Conservation (phyloP, 2,797 vertebrate species). For the Melopsittacus undulatus region DNA sequence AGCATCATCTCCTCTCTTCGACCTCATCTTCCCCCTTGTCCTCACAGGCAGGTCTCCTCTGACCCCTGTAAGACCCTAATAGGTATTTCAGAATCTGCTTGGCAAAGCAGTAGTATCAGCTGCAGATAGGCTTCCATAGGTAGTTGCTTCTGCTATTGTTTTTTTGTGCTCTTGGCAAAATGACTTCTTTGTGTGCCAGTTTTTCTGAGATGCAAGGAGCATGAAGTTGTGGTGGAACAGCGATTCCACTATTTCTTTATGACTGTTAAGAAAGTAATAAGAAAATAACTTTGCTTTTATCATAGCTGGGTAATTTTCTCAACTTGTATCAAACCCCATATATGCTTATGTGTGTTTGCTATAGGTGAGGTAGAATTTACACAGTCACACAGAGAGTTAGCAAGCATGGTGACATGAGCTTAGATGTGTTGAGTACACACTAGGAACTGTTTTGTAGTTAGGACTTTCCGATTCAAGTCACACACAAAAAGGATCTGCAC, state of each 20-base stretch:
- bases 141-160: neutral
- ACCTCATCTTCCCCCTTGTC: too few species aligned
- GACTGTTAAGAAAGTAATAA: neutral
- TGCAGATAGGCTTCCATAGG: neutral
- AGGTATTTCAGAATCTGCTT: neutral
- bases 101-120: neutral
- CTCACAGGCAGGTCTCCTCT: neutral
- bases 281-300: neutral
- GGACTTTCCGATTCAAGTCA: neutral
- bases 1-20: neutral
- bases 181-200: neutral
- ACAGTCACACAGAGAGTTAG: neutral
- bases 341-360: neutral
- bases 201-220: neutral
- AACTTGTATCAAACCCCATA: rapidly evolving
- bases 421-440: rapidly evolving
- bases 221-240: neutral
- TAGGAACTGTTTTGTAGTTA: neutral
- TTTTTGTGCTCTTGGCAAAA: rapidly evolving
- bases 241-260: neutral
- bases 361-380: neutral
- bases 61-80: neutral
- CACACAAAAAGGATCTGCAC: neutral
- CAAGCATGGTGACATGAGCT: neutral
- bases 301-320: neutral